A percentile compares a stretch with the other conserved stretches of the same genome.
Conservation (phyloP, 2,888 invertebrate genomes). For the Eueremaeus valkanovi region DNA sequence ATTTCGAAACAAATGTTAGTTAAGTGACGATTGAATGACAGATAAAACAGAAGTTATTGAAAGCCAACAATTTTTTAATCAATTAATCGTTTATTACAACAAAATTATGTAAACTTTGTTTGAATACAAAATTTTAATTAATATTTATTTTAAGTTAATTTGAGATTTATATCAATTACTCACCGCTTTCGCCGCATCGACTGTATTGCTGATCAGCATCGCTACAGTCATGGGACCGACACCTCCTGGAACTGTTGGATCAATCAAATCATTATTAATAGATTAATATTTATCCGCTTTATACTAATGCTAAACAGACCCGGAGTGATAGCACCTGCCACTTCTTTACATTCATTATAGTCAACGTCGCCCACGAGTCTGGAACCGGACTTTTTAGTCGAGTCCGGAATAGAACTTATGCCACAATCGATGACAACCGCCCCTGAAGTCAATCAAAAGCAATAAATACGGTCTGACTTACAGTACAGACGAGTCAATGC, state of each 20-base stretch:
- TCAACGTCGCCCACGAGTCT: slow-evolving; percentile 88
- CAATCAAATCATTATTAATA: too few species aligned
- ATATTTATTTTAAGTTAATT: not conserved
- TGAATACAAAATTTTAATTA: too few species aligned
- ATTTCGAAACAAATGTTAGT: too few species aligned
- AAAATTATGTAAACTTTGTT: too few species aligned
- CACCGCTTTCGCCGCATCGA: slow-evolving; percentile 45
- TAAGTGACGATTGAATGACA: too few species aligned
- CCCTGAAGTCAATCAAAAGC: slow-evolving; percentile 56
- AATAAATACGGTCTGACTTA: not conserved
- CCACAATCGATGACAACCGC: slow-evolving; percentile 99
- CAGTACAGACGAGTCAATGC: not conserved
- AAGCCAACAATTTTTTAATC: too few species aligned
- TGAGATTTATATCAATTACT: not conserved
- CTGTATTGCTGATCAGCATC: slow-evolving; percentile 62
- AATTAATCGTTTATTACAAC: too few species aligned
- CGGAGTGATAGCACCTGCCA: slow-evolving; percentile 86
- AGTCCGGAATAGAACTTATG: slow-evolving; percentile 82
- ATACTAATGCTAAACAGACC: too few species aligned
- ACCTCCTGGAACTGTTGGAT: slow-evolving; percentile 92
- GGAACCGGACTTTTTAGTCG: slow-evolving; percentile 62
- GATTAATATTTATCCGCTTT: too few species aligned
- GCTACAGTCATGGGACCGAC: slow-evolving; percentile 99
- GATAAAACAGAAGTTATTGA: too few species aligned
- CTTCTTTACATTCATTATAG: slow-evolving; percentile 69